phyloP scores from a whole-genome alignment of 2,888 invertebrate genomes.

The Palloptera scutellata region DNA sequence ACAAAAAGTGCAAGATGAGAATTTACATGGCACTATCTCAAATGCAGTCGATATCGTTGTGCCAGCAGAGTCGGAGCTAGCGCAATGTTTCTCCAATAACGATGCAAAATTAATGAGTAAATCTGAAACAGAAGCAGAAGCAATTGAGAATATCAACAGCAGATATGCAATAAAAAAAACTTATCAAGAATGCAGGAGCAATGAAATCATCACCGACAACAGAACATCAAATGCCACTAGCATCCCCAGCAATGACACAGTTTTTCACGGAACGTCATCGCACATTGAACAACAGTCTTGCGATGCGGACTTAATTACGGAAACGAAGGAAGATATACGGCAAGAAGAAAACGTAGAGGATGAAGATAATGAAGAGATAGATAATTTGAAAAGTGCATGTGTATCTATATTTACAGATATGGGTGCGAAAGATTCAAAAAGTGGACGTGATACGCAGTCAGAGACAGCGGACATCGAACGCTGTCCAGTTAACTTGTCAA shows the following conservation, averaged over 20 bases:
- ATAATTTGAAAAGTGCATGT: too few relatives aligned
- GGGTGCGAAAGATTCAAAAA: slow-evolving; percentile 20
- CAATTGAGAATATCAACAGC: slow-evolving; percentile 1
- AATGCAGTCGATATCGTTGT: slow-evolving; percentile 42
- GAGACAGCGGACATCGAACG: neutral
- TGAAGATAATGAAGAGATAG: too few relatives aligned
- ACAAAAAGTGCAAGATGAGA: slow-evolving; percentile 5
- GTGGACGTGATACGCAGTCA: neutral
- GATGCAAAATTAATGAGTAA: neutral
- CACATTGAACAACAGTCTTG: too few relatives aligned
- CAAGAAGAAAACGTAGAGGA: too few relatives aligned
- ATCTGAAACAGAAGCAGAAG: slow-evolving; percentile 1
- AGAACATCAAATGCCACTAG: slow-evolving; percentile 25
- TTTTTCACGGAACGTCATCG: slow-evolving; percentile 20
- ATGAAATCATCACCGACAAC: slow-evolving; percentile 14
- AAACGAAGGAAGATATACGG: too few relatives aligned
- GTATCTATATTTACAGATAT: slow-evolving; percentile 14
- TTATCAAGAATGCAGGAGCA: neutral
- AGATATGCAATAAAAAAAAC: neutral
- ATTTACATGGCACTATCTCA: slow-evolving; percentile 44
- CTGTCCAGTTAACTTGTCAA: neutral
- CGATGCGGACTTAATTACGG: neutral
- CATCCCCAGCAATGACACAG: slow-evolving; percentile 23
- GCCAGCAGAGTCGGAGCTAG: neutral
- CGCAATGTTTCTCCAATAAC: slow-evolving; percentile 16